Evolutionary conservation across 2,888 invertebrate genomes (phyloP).

Genomic region (Marronus borbonicus): DNA sequence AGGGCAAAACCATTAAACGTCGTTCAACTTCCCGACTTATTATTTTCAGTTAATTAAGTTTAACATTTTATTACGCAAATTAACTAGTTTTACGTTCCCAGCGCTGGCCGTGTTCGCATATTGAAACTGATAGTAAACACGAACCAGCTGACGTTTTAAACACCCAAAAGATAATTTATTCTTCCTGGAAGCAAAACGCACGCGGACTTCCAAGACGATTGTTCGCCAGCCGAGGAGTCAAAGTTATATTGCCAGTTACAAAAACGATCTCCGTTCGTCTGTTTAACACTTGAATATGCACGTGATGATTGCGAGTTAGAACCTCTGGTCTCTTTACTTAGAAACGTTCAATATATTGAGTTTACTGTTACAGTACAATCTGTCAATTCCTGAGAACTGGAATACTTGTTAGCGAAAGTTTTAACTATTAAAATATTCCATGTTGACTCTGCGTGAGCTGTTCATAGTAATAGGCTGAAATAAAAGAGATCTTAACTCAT

Average conservation of each 20-base stretch:
- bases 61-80: constrained; percentile 34
- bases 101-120: background rate
- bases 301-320: background rate
- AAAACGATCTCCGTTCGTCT: constrained; percentile 22
- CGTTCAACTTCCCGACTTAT: constrained; percentile 27
- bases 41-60: constrained; percentile 36
- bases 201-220: background rate
- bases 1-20: background rate
- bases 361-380: too few species aligned
- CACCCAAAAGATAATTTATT: constrained; percentile 25
- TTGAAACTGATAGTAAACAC: constrained; percentile 26
- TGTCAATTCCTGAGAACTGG: too few species aligned
- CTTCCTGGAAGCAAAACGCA: constrained; percentile 29
- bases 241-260: constrained; percentile 29
- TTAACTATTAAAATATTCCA: too few species aligned
- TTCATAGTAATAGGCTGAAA: too few species aligned
- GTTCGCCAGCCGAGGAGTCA: background rate
- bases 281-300: constrained; percentile 14
- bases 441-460: too few species aligned
- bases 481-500: too few species aligned
- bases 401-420: too few species aligned
- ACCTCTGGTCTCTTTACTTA: too few species aligned
- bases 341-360: too few species aligned
- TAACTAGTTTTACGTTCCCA: constrained; percentile 33
- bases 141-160: constrained; percentile 36